Evolutionary conservation across 2,797 vertebrate genomes (phyloP).

Genomic region (Garrulus glandarius): DNA sequence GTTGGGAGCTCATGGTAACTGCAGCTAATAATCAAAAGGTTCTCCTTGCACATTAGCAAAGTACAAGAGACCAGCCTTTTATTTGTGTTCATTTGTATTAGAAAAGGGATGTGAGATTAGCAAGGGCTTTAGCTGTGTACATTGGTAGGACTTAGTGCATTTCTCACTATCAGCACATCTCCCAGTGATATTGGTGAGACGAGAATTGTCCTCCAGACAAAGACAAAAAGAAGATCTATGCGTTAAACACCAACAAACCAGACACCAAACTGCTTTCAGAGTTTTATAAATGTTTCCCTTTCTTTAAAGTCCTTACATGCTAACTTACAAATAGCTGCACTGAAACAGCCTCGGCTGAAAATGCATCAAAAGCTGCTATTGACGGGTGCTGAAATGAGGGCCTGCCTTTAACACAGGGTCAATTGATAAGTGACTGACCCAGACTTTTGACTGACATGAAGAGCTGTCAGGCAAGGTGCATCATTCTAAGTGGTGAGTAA

Average conservation of each 20-base stretch:
- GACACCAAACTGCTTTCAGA: background rate
- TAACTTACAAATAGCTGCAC: constrained; percentile 38
- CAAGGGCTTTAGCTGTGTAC: constrained; percentile 23
- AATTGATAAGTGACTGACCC: constrained; percentile 79
- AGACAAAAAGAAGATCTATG: background rate
- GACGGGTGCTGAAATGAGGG: constrained; percentile 74
- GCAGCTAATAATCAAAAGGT: constrained; percentile 65
- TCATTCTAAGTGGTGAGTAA: constrained; percentile 36
- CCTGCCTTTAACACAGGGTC: constrained; percentile 77
- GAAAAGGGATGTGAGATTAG: constrained; percentile 20
- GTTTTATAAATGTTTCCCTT: constrained; percentile 7
- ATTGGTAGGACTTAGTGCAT: background rate
- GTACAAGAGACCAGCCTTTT: constrained; percentile 52
- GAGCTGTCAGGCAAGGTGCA: constrained; percentile 69
- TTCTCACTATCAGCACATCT: background rate
- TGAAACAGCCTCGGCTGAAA: constrained; percentile 49
- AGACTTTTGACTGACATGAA: constrained; percentile 75
- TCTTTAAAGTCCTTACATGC: constrained; percentile 44
- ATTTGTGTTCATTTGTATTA: constrained; percentile 43
- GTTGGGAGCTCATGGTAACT: constrained; percentile 52
- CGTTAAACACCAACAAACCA: background rate
- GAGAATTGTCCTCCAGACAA: background rate
- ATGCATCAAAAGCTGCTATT: constrained; percentile 74
- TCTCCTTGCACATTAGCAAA: constrained; percentile 58
- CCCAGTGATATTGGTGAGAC: background rate